Percentiles rank a stretch among this genome's conserved stretches.
Conservation (phyloP, 2,888 invertebrate species). For the Seira ritae region DNA sequence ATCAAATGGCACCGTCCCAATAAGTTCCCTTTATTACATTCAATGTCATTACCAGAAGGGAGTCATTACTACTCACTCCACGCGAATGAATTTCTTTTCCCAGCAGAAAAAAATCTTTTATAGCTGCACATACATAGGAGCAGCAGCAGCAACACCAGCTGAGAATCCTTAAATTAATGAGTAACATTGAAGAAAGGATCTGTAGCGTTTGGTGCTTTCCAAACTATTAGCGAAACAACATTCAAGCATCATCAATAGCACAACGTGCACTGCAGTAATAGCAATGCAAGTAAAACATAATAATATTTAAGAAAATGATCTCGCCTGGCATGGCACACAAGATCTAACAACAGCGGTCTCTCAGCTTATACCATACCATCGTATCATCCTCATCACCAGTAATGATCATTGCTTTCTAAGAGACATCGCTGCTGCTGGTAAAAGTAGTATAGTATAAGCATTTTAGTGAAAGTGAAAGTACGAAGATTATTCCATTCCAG, state of each 20-base stretch:
- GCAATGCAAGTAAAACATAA: no score
- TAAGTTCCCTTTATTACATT: conserved; percentile 51
- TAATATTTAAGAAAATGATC: conserved; percentile 16
- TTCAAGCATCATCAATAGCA: conserved; percentile 13
- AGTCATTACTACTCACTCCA: conserved; percentile 33
- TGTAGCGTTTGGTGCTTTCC: background rate
- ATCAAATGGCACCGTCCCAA: conserved; percentile 36
- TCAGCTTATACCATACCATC: no score
- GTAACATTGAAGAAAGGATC: conserved; percentile 30
- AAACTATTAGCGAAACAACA: conserved; percentile 52
- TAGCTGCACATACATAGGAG: conserved; percentile 20
- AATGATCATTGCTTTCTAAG: conserved; percentile 57
- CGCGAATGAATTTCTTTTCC: no score
- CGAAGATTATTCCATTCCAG: conserved; percentile 22
- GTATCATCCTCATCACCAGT: conserved; percentile 39
- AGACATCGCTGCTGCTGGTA: conserved; percentile 33
- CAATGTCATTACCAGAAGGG: conserved; percentile 56
- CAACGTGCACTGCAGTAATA: background rate
- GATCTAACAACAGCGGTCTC: no score
- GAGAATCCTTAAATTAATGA: conserved; percentile 54
- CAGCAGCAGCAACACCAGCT: no score
- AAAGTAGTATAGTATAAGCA: conserved; percentile 2
- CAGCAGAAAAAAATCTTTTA: background rate
- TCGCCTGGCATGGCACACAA: no score
- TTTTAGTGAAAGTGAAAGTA: background rate